Percentiles rank a stretch among this genome's conserved stretches.
Evolutionary conservation across 2,797 vertebrate genomes (phyloP).

Genomic region (Neostethus bicornis): DNA sequence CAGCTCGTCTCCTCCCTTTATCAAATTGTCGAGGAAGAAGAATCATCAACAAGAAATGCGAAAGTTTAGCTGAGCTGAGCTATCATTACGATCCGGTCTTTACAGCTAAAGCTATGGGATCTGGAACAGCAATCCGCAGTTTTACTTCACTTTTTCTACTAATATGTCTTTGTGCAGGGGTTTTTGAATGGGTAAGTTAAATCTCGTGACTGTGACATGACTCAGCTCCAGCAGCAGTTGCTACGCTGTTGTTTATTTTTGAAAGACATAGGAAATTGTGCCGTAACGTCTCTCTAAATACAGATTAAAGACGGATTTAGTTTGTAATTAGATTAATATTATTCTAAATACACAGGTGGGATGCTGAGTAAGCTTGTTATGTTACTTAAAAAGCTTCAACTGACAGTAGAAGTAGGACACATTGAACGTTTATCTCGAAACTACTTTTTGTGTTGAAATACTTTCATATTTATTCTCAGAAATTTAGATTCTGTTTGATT

Average conservation of each 20-base stretch:
- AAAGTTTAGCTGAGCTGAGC: constrained; percentile 36
- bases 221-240: constrained; percentile 49
- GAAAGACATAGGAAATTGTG: constrained; percentile 27
- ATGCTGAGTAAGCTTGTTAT: background rate
- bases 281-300: no score
- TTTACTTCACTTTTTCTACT: constrained; percentile 32
- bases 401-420: background rate
- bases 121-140: constrained; percentile 8
- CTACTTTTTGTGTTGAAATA: background rate
- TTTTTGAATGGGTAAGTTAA: constrained; percentile 67
- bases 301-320: background rate
- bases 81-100: constrained; percentile 21
- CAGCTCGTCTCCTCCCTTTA: constrained; percentile 22
- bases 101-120: constrained; percentile 50
- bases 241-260: constrained; percentile 29
- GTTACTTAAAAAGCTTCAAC: background rate
- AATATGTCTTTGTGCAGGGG: constrained; percentile 47
- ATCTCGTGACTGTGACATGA: constrained; percentile 53
- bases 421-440: background rate
- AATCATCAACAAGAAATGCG: constrained; percentile 42
- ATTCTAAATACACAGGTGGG: background rate
- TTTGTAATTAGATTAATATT: background rate
- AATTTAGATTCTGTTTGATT: no score
- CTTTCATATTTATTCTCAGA: no score
- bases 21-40: constrained; percentile 48